phyloP scores from a whole-genome alignment of 2,888 invertebrate species.

The Macrophya annulata region DNA sequence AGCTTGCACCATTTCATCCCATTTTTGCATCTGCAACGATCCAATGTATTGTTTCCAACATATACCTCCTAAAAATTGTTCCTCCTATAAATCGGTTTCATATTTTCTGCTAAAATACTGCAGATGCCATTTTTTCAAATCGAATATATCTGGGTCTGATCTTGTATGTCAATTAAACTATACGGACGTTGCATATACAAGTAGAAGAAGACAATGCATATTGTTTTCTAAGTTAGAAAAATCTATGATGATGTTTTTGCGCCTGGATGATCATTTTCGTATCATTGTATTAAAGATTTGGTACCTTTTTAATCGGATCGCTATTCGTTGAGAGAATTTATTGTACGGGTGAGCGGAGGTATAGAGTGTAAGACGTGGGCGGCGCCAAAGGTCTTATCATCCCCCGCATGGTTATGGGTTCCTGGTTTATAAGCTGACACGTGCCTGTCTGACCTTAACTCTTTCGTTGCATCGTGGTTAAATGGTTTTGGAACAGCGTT shows the following conservation, averaged over 20 bases:
- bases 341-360: neutral
- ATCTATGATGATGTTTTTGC: neutral
- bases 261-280: neutral
- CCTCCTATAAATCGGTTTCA: neutral
- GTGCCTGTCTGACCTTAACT: conserved; percentile 72
- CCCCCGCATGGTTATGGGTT: conserved; percentile 62
- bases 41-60: neutral
- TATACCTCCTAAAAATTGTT: neutral
- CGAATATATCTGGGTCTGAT: neutral
- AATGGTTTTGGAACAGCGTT: conserved; percentile 44
- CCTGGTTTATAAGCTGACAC: conserved; percentile 73
- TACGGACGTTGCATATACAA: neutral
- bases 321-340: conserved; percentile 2
- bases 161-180: neutral
- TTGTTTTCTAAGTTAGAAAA: neutral
- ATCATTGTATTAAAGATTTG: neutral
- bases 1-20: neutral
- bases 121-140: neutral
- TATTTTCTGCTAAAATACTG: neutral
- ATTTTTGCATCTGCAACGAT: neutral
- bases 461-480: conserved; percentile 60
- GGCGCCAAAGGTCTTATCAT: conserved; percentile 54
- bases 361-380: conserved; percentile 44
- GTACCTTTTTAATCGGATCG: neutral
- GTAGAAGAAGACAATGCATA: neutral